Base-by-base conservation (phyloP, 2,797 vertebrate genomes). In the Lagocephalus sceleratus region DNA sequence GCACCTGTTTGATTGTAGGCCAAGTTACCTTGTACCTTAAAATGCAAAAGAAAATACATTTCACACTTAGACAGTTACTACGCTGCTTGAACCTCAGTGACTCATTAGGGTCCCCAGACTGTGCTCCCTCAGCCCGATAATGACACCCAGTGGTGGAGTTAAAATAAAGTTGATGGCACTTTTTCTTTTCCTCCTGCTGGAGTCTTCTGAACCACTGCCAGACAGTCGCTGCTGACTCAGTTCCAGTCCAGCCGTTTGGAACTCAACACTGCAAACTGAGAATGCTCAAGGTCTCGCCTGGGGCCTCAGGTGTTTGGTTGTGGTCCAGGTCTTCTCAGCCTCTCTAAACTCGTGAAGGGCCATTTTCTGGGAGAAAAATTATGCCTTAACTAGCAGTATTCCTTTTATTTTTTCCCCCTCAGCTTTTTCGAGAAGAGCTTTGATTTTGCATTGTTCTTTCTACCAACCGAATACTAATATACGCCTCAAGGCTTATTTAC, bases 301-400 rank as follows among this genome's bases (percentile, higher is more conserved):
- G 53, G 57, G 79, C 61, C 78, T 71, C 85, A 87, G 83, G 84
- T 88, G 85, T 85, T 81, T 83, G 73, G 63, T 77, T 16, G n/a
- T 40, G 70, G 53, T 76, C 80, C 71, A 82, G 64, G 57, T 76
- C 38, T 57, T 70, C 75, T 78, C 62, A 43, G 54, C 54, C 51
- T 57, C 51, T 68, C 22, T 45, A 57, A 55, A 39, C 38, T 51
- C 47, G 4, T 58, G 46, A 54, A 72, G 68, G 71, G 56, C 55
- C 19, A 5, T 45, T 60, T 68, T 73, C 45, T 56, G 56, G 63
- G 68, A 70, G 44, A 58, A 61, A 12, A 73, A 65, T 63, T 40
- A 74, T 51, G 46, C 22, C 38, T 50, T 56, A 76, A 69, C 66
- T 70, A 72, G 54, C 54, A 19, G 16, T 21, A n/a, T 68, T 63